Evolutionary conservation across 2,888 invertebrate species (phyloP).

Genomic region (Eugnorisma glareosa): DNA sequence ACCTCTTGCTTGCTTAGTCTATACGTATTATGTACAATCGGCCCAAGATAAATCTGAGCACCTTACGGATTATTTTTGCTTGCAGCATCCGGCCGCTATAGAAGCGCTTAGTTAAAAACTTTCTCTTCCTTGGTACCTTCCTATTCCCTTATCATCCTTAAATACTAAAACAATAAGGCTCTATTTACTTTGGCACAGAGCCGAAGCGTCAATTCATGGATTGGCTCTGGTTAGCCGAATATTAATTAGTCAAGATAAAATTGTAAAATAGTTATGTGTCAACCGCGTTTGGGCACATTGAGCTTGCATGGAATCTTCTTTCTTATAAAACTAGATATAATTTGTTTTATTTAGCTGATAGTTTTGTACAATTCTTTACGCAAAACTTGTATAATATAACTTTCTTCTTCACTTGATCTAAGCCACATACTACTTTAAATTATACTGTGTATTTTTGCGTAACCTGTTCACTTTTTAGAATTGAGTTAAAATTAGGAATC

Average conservation of each 20-base stretch:
- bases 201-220: neutral
- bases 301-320: neutral
- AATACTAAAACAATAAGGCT: neutral
- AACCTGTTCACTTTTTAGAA: neutral
- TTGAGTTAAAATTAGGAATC: neutral
- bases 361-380: neutral
- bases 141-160: constrained; percentile 6
- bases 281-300: neutral
- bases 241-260: no score
- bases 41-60: no score
- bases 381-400: neutral
- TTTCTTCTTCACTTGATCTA: constrained; percentile 11
- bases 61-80: no score
- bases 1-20: neutral
- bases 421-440: constrained; percentile 1
- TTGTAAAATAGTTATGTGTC: neutral
- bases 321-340: neutral
- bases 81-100: no score
- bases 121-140: no score
- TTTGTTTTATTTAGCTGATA: constrained; percentile 12
- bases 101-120: no score
- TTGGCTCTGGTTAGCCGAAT: neutral
- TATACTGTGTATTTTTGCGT: neutral
- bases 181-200: neutral
- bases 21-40: constrained; percentile 3